Evolutionary conservation across 2,888 invertebrate species (phyloP).

Genomic region (Lasioglossum leucozonium): DNA sequence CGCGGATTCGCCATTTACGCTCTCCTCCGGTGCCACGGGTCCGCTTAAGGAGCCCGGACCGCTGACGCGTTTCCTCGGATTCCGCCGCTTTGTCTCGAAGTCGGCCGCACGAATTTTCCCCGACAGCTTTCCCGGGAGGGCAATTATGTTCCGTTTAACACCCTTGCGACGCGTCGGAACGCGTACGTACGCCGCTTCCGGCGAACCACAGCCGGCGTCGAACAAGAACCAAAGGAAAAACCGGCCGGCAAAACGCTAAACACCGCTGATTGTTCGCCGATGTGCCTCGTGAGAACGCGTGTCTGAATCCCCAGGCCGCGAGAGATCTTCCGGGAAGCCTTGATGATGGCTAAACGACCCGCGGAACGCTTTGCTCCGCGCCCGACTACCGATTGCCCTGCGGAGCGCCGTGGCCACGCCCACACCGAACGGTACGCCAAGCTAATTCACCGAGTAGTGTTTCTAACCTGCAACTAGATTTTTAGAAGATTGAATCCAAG

Average conservation of each 20-base stretch:
- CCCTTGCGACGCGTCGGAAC: slow-evolving; percentile 33
- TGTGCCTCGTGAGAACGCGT: slow-evolving; percentile 42
- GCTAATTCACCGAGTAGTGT: neutral
- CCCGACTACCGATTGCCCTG: neutral
- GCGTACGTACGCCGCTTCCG: slow-evolving; percentile 8
- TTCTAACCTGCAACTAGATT: neutral
- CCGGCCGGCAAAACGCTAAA: slow-evolving; percentile 37
- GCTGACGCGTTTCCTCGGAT: slow-evolving; percentile 41
- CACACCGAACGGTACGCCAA: neutral
- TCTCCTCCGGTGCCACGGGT: neutral
- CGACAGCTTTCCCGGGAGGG: slow-evolving; percentile 34
- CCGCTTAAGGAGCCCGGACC: slow-evolving; percentile 4
- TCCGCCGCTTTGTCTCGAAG: slow-evolving; percentile 34
- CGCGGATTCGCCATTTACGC: slow-evolving; percentile 43
- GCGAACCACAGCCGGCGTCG: neutral
- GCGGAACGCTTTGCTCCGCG: slow-evolving; percentile 1
- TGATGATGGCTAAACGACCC: slow-evolving; percentile 31
- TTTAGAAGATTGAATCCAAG: too few relatives aligned
- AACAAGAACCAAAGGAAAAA: neutral
- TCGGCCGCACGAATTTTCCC: slow-evolving; percentile 45
- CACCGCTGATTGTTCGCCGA: slow-evolving; percentile 21
- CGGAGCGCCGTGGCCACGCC: neutral
- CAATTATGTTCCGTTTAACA: slow-evolving; percentile 53
- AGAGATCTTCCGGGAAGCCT: slow-evolving; percentile 38
- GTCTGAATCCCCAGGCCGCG: neutral